Conservation (phyloP, 2,113 vertebrate genomes). For the Heteronetta atricapilla region DNA sequence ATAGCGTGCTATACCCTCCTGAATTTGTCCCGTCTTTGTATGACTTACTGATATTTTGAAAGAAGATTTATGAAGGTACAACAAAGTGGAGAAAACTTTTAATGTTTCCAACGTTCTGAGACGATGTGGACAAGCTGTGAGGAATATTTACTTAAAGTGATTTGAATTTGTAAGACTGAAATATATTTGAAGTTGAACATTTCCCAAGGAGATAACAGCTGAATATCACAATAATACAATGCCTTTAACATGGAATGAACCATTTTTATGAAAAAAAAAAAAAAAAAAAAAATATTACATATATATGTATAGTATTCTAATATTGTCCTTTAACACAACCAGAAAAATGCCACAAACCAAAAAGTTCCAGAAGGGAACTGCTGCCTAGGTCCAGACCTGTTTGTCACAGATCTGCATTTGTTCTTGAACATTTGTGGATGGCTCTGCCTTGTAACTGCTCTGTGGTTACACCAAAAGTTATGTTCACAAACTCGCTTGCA, state of each 20-base stretch:
- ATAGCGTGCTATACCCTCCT: not conserved
- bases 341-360: fast-evolving
- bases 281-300: not conserved
- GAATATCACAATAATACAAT: not conserved
- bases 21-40: not conserved
- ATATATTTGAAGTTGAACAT: not conserved
- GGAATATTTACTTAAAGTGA: not conserved
- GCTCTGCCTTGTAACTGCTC: not conserved
- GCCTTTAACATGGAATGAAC: not conserved
- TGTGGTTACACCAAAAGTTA: fast-evolving
- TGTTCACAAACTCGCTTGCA: fast-evolving
- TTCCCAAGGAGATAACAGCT: not conserved
- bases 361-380: not conserved
- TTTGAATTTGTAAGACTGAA: not conserved
- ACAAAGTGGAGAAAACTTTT: not conserved
- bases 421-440: not conserved
- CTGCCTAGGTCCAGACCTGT: not conserved
- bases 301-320: not conserved
- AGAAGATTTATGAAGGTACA: not conserved
- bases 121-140: not conserved
- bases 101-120: not conserved
- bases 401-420: not conserved
- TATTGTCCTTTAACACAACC: not conserved
- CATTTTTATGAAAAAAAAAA: not conserved
- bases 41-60: not conserved